These are phyloP conservation scores for Aphelenchoides besseyi DNA, from an alignment of 1,140 invertebrate species.

Conservation along the genomic window DNA sequence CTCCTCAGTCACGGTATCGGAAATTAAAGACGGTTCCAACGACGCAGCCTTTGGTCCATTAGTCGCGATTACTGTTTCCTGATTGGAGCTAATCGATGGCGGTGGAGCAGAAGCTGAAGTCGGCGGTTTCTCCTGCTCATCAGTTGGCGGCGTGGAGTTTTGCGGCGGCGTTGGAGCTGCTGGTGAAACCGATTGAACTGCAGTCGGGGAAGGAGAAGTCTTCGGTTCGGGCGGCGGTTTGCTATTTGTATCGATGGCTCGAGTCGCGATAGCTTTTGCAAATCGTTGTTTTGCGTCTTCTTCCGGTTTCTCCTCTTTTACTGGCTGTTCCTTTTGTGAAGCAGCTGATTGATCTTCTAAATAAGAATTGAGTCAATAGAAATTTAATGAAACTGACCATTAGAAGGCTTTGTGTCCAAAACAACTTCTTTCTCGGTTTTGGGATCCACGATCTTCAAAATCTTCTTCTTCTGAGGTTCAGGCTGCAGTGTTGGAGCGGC, in stretches of 20 bases:
- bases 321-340: background rate
- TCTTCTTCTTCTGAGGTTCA: background rate
- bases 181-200: background rate
- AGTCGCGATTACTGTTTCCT: background rate
- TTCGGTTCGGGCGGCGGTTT: background rate
- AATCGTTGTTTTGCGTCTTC: slow-evolving; percentile 7
- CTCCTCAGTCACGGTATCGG: background rate
- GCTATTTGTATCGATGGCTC: background rate
- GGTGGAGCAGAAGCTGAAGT: slow-evolving; percentile 1
- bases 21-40: background rate
- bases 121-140: background rate
- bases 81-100: background rate
- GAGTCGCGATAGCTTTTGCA: background rate
- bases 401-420: background rate
- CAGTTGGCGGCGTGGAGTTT: background rate
- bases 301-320: slow-evolving; percentile 4
- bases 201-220: background rate
- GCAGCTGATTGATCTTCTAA: background rate
- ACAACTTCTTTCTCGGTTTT: slow-evolving; percentile 3
- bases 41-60: background rate
- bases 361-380: background rate
- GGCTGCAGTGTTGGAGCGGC: background rate
- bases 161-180: background rate
- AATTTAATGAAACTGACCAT: background rate
- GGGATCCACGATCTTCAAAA: background rate